Evolutionary conservation across 2,113 vertebrate genomes (phyloP).

Genomic region (Empidonax alnorum): DNA sequence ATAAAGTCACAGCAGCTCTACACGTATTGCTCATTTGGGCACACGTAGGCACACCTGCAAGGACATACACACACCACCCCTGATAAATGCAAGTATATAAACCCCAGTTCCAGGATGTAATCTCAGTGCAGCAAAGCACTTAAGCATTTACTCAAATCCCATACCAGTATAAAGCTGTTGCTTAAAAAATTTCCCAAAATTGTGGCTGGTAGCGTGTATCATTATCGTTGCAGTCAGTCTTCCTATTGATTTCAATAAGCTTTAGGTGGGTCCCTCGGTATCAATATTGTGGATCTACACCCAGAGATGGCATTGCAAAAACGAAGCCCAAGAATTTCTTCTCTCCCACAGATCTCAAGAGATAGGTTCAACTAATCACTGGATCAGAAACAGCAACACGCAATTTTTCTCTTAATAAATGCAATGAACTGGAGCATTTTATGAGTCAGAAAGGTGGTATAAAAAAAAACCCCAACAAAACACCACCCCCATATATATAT

Average conservation of each 20-base stretch:
- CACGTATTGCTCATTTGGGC: neutral
- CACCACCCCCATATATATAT: too few relatives aligned
- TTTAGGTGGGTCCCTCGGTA: neutral
- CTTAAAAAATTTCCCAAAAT: conserved; percentile 8
- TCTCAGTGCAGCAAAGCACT: neutral
- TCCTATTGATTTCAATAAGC: conserved; percentile 45
- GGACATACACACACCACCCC: neutral
- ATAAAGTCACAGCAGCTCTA: neutral
- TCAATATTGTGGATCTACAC: neutral
- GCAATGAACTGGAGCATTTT: neutral
- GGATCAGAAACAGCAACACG: neutral
- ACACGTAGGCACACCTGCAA: neutral
- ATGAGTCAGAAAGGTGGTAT: neutral
- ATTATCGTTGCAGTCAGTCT: conserved; percentile 4
- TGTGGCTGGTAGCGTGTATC: neutral
- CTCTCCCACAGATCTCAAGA: neutral
- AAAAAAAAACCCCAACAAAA: neutral
- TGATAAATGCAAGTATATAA: conserved; percentile 5
- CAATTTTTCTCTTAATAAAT: conserved; percentile 19
- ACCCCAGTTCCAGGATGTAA: neutral
- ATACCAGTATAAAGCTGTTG: neutral
- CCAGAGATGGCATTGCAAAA: neutral
- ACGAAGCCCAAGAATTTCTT: neutral
- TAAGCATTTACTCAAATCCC: neutral
- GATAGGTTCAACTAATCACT: conserved; percentile 6